Evolutionary conservation across 2,888 invertebrate species (phyloP).

Genomic region (Pseudococcus viburni): DNA sequence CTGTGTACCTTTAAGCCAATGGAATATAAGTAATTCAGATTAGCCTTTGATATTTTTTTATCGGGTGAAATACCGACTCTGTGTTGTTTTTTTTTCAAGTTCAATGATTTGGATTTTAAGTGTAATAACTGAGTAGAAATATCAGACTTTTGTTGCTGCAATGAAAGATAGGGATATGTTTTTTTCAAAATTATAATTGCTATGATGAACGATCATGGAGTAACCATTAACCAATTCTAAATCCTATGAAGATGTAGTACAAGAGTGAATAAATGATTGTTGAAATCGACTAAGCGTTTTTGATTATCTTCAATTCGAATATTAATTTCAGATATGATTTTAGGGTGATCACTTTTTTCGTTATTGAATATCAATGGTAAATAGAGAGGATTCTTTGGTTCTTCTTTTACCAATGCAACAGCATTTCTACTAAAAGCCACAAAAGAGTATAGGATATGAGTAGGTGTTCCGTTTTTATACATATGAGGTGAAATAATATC

Average conservation of each 20-base stretch:
- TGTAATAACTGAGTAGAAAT: too few species aligned
- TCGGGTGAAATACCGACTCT: background rate
- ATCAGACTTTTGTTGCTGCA: background rate
- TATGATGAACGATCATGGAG: too few species aligned
- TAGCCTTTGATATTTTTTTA: background rate
- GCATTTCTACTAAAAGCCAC: too few species aligned
- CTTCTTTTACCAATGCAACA: background rate
- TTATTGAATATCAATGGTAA: background rate
- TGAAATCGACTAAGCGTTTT: background rate
- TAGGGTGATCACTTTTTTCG: background rate
- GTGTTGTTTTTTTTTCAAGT: background rate
- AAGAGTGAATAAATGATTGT: background rate
- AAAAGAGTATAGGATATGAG: background rate
- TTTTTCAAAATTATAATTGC: too few species aligned
- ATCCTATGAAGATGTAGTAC: background rate
- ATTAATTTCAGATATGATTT: background rate
- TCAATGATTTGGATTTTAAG: too few species aligned
- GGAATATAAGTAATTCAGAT: background rate
- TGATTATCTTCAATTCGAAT: background rate
- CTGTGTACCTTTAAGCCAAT: background rate
- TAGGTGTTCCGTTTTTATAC: background rate
- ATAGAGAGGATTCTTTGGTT: background rate
- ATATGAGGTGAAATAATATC: background rate
- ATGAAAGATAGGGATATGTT: background rate
- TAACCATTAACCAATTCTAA: too few species aligned